These are phyloP conservation scores for Turdus rufiventris DNA, from an alignment of 2,113 vertebrate species.

Conservation along the genomic window DNA sequence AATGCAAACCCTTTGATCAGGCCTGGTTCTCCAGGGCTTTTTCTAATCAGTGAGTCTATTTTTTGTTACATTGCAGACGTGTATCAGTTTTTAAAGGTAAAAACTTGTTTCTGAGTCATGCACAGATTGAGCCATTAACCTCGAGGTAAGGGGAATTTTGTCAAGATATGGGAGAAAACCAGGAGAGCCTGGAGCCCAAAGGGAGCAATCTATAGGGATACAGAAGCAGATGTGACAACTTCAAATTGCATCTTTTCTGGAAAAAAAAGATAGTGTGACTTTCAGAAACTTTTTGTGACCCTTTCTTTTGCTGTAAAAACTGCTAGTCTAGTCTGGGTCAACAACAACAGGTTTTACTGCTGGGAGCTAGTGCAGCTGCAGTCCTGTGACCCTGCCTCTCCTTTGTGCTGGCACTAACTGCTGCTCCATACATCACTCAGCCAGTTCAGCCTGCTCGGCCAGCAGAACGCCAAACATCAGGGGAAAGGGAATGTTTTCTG, in stretches of 20 bases:
- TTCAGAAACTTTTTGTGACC: background rate
- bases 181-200: background rate
- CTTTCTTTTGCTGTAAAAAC: background rate
- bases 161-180: background rate
- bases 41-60: background rate
- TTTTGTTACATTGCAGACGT: background rate
- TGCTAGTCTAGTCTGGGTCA: background rate
- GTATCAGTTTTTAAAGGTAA: background rate
- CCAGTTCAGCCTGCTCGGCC: background rate
- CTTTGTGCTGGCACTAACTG: background rate
- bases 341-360: background rate
- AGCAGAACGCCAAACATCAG: background rate
- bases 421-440: background rate
- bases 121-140: background rate
- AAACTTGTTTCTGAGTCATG: background rate
- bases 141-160: background rate
- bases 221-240: background rate
- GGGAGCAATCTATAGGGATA: background rate
- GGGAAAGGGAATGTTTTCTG: background rate
- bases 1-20: background rate
- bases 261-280: background rate
- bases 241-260: background rate
- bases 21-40: background rate
- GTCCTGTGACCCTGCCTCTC: background rate
- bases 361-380: background rate